These are phyloP conservation scores for Proctacanthus coquilletti DNA, from an alignment of 1,140 invertebrate species.

Conservation along the genomic window DNA sequence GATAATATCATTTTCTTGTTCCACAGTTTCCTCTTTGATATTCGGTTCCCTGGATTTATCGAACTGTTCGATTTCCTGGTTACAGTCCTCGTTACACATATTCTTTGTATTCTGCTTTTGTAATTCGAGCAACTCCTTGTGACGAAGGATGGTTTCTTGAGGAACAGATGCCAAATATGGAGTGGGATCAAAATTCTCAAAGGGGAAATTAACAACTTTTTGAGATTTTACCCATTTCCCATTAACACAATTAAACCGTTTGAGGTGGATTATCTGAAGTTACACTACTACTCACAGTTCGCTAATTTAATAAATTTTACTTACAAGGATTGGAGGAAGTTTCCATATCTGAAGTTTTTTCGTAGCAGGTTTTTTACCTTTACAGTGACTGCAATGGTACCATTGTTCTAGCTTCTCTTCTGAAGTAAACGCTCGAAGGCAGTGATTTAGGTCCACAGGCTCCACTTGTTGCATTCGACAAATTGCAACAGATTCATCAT, in stretches of 20 bases:
- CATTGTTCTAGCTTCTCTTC: constrained; percentile 72
- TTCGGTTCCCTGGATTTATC: too few species aligned
- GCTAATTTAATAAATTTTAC: constrained; percentile 13
- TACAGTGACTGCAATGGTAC: constrained; percentile 71
- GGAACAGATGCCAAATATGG: constrained; percentile 61
- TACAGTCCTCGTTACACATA: too few species aligned
- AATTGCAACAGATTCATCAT: constrained; percentile 53
- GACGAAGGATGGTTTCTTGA: constrained; percentile 50
- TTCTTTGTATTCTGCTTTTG: too few species aligned
- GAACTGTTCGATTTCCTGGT: too few species aligned
- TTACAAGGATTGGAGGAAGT: constrained; percentile 68
- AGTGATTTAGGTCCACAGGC: constrained; percentile 63
- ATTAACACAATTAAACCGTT: constrained; percentile 77
- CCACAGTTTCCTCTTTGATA: too few species aligned
- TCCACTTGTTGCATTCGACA: constrained; percentile 52
- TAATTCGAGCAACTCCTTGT: constrained; percentile 36
- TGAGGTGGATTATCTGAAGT: constrained; percentile 63
- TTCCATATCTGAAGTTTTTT: constrained; percentile 85
- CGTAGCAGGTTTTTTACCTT: constrained; percentile 62
- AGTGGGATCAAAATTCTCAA: constrained; percentile 67
- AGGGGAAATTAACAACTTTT: constrained; percentile 78
- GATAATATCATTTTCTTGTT: too few species aligned
- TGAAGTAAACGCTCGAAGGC: constrained; percentile 69
- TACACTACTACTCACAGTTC: constrained; percentile 1
- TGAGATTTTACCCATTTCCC: constrained; percentile 87